Evolutionary conservation across 2,113 vertebrate species (phyloP).

Genomic region (Sebastes fasciatus): DNA sequence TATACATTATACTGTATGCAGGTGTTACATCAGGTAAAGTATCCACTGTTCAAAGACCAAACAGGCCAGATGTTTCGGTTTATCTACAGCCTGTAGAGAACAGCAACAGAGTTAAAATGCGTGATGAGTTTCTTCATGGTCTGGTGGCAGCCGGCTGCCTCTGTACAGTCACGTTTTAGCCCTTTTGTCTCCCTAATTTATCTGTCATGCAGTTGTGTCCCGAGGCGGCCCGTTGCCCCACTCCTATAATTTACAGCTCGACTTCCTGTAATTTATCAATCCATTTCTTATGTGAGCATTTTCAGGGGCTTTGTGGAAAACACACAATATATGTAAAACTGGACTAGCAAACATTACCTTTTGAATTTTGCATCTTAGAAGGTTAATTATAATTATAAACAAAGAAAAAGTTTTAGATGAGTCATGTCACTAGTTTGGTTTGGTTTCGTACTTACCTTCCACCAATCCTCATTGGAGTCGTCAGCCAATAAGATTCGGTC

Average conservation of each 20-base stretch:
- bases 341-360: background rate
- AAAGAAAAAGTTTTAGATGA: background rate
- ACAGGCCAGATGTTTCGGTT: slow-evolving; percentile 57
- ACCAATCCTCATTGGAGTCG: slow-evolving; percentile 97
- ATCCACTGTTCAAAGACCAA: slow-evolving; percentile 39
- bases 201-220: slow-evolving; percentile 43
- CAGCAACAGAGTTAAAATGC: slow-evolving; percentile 45
- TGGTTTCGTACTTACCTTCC: slow-evolving; percentile 88
- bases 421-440: background rate
- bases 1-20: slow-evolving; percentile 8
- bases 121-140: slow-evolving; percentile 56
- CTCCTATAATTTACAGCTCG: slow-evolving; percentile 45
- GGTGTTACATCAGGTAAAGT: slow-evolving; percentile 15
- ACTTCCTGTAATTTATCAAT: slow-evolving; percentile 53
- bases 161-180: slow-evolving; percentile 14
- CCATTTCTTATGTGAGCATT: background rate
- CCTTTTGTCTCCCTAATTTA: slow-evolving; percentile 60
- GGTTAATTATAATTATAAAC: background rate
- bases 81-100: slow-evolving; percentile 41
- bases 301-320: slow-evolving; percentile 6
- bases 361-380: background rate
- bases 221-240: slow-evolving; percentile 19
- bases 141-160: slow-evolving; percentile 44
- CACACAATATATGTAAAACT: background rate
- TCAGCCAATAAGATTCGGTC: slow-evolving; percentile 94